These are phyloP conservation scores for Pristionchus japonicus DNA, from an alignment of 2,888 invertebrate genomes.

Conservation along the genomic window DNA sequence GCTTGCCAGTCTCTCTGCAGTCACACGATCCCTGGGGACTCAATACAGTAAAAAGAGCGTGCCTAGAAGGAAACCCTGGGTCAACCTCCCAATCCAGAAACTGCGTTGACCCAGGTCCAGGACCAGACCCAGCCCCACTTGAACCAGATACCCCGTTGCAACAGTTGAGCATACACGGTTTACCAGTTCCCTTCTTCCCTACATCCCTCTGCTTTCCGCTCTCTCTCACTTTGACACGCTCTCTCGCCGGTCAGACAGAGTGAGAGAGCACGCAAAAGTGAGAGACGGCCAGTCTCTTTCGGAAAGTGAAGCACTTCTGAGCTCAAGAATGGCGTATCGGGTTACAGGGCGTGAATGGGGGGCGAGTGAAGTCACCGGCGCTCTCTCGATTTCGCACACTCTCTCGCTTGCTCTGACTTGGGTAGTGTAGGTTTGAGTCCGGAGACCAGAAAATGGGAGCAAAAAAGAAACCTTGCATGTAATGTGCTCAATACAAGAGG, in stretches of 20 bases:
- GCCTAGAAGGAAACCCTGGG: too few species aligned
- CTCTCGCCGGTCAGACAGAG: neutral
- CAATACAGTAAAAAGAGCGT: too few species aligned
- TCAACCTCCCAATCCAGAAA: neutral
- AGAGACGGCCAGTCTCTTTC: neutral
- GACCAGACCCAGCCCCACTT: neutral
- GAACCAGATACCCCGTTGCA: slow-evolving; percentile 35
- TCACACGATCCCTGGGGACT: neutral
- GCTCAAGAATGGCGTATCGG: slow-evolving; percentile 34
- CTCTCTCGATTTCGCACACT: neutral
- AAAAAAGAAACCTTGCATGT: neutral
- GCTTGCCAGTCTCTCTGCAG: too few species aligned
- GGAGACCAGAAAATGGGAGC: neutral
- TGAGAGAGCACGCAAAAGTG: neutral
- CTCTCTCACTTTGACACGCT: too few species aligned
- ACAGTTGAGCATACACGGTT: neutral
- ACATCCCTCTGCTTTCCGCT: too few species aligned
- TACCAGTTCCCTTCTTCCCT: neutral
- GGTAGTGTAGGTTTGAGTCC: neutral
- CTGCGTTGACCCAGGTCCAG: neutral
- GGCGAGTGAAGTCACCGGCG: too few species aligned
- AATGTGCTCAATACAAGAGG: neutral
- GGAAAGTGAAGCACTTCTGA: neutral
- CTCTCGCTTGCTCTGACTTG: neutral
- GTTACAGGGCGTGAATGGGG: slow-evolving; percentile 7